These are phyloP conservation scores for Caenorhabditis angaria DNA, from an alignment of 2,888 invertebrate species.

Conservation along the genomic window DNA sequence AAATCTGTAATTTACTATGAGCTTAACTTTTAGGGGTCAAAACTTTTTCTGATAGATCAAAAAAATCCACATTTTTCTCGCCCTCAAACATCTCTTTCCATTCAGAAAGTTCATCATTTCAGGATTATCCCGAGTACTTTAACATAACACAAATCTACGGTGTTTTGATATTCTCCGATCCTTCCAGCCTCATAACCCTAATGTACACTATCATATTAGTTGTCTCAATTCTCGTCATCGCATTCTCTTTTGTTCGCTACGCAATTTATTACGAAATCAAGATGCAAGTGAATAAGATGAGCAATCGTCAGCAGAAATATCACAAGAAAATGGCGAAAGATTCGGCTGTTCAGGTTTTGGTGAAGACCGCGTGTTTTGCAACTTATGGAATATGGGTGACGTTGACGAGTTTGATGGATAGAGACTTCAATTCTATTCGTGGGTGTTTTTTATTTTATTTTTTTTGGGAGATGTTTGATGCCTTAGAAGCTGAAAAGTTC, in stretches of 20 bases:
- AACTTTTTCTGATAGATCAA: no score
- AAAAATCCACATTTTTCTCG: no score
- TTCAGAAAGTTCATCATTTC: no score
- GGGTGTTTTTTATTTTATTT: background rate
- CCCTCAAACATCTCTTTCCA: no score
- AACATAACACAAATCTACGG: no score
- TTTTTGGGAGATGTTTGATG: background rate
- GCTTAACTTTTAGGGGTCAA: no score
- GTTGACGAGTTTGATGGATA: slow-evolving; percentile 1
- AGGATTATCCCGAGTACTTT: no score
- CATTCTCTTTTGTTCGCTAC: background rate
- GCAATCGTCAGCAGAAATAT: background rate
- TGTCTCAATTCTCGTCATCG: background rate
- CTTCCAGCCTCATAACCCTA: background rate
- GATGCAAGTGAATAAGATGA: background rate
- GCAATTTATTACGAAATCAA: background rate
- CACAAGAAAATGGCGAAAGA: background rate
- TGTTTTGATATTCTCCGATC: no score
- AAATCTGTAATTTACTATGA: no score
- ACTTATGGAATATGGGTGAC: background rate
- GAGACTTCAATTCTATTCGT: background rate
- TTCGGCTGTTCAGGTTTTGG: background rate
- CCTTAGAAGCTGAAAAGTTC: no score
- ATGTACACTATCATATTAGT: background rate
- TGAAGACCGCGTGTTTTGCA: background rate